These are phyloP conservation scores for Oreochromis aureus DNA, from an alignment of 2,113 vertebrate genomes.

Conservation along the genomic window DNA sequence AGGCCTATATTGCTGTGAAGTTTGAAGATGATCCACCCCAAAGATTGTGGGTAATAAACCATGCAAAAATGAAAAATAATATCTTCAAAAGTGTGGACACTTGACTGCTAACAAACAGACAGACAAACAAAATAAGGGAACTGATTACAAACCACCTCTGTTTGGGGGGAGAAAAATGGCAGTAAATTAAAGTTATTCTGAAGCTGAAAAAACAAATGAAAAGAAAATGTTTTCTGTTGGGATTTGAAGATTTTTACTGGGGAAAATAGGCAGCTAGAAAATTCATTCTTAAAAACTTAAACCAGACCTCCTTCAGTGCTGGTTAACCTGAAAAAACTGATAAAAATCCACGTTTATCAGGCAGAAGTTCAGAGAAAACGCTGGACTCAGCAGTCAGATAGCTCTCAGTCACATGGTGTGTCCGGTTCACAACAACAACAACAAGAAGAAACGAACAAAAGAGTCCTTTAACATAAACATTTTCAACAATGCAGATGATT, in stretches of 20 bases:
- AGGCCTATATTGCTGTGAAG: not conserved
- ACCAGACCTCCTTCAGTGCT: not conserved
- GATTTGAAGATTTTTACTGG: not conserved
- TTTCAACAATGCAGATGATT: not conserved
- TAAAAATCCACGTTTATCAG: not conserved
- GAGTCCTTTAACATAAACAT: not conserved
- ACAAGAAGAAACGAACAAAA: not conserved
- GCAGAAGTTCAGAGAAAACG: not conserved
- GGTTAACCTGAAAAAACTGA: not conserved
- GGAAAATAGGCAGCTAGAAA: not conserved
- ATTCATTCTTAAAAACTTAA: not conserved
- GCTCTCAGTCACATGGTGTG: not conserved
- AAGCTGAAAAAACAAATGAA: not conserved
- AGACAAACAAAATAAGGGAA: not conserved
- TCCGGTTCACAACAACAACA: not conserved
- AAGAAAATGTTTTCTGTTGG: not conserved
- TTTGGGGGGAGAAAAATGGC: not conserved
- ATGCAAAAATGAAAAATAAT: not conserved
- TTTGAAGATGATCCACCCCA: not conserved
- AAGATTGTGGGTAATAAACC: not conserved
- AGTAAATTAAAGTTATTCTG: not conserved
- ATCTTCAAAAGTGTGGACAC: not conserved
- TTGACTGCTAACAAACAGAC: not conserved
- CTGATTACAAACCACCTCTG: not conserved
- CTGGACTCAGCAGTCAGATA: not conserved